Base-by-base conservation (phyloP, 1,140 invertebrate species). In the Bursaphelenchus mucronatus region DNA sequence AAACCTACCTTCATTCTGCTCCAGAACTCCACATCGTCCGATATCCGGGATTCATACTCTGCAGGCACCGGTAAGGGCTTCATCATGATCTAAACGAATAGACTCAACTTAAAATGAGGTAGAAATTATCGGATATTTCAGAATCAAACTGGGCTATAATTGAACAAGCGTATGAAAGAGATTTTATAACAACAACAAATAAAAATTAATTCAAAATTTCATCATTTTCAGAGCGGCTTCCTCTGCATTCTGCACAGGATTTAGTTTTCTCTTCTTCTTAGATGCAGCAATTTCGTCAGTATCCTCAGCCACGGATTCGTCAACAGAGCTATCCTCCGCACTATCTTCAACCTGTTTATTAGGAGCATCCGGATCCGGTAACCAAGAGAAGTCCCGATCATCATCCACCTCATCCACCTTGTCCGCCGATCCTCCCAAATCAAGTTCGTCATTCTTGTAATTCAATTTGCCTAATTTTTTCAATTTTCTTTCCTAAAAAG, bases 1-100 rank as follows among this genome's bases (percentile, higher is more conserved):
- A 19, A 66, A 66, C 15, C 8, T 64, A 75, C 74, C 73, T 79
- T 68, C 64, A 80, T 66, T 43, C 71, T 41, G 15, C 61, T 70
- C 78, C 78, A 80, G 61, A 80, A 80, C 6, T 64, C 62, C 57
- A 10, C 71, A 56, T 8, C 57, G 43, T 21, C 46, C 30, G 30
- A 30, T 30, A 30, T 30, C 30, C 30, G 30, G 30, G 30, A 30
- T 30, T 30, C 30, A 30, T 30, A 30, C 30, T 30, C 30, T 30
- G 30, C 30, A 30, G 30, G 30, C 2, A 30, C 30, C 30, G 30
- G 1, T 30, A 30, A 30, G 30, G 30, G 30, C 30, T 30, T 30
- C 30, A 5, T 5, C 30, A 30, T 30, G 30, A 30, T 30, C 30
- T 30, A 30, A 30, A 30, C 30, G 5, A 30, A 30, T 30, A 30